These are phyloP conservation scores for Teleogryllus occipitalis DNA, from an alignment of 1,140 invertebrate genomes.

Conservation along the genomic window DNA sequence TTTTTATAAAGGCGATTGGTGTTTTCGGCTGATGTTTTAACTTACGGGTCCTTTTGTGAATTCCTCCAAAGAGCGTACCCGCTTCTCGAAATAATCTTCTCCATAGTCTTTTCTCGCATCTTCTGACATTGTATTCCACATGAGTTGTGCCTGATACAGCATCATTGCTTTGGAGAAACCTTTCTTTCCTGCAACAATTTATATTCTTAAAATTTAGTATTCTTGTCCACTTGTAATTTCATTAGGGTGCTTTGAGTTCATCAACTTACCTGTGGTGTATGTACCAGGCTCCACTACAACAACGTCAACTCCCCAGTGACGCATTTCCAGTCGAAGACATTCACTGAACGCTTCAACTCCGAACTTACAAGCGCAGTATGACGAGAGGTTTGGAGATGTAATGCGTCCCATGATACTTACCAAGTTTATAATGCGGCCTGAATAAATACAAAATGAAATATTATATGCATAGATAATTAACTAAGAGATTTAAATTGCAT, in stretches of 20 bases:
- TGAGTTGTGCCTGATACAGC: slow-evolving; percentile 64
- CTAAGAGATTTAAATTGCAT: neutral
- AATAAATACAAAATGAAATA: neutral
- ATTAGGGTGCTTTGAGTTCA: neutral
- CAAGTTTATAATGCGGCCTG: slow-evolving; percentile 35
- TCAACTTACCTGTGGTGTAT: slow-evolving; percentile 57
- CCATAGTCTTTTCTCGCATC: slow-evolving; percentile 68
- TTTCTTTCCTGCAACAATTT: slow-evolving; percentile 11
- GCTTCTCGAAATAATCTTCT: slow-evolving; percentile 70
- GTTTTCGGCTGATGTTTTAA: slow-evolving; percentile 13
- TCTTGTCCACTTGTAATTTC: neutral
- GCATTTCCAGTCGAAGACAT: slow-evolving; percentile 73
- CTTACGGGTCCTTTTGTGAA: slow-evolving; percentile 58
- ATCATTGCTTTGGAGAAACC: slow-evolving; percentile 55
- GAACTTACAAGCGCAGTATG: slow-evolving; percentile 67
- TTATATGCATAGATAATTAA: neutral
- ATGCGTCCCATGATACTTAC: slow-evolving; percentile 57
- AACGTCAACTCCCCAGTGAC: slow-evolving; percentile 59
- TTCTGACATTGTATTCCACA: slow-evolving; percentile 67
- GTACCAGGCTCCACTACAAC: slow-evolving; percentile 75
- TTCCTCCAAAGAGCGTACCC: slow-evolving; percentile 63
- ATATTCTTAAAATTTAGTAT: neutral
- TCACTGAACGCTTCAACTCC: slow-evolving; percentile 72
- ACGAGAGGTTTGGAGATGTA: slow-evolving; percentile 62
- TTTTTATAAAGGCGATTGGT: too few relatives aligned